Conservation (phyloP, 2,888 invertebrate genomes). For the Julus scandinavius region DNA sequence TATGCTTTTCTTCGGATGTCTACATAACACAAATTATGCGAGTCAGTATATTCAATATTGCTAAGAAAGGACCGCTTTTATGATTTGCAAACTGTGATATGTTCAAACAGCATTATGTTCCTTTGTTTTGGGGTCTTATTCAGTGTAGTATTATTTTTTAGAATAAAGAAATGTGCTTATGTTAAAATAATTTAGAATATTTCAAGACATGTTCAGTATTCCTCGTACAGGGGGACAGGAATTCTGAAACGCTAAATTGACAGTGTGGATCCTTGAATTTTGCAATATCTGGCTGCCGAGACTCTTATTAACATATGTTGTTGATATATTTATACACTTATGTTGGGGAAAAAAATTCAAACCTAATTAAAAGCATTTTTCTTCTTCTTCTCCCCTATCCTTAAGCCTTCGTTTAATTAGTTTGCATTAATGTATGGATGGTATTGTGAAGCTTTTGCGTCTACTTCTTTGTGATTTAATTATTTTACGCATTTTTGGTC, state of each 20-base stretch:
- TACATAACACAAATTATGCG: background rate
- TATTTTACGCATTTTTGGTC: background rate
- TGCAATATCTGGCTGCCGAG: conserved; percentile 3
- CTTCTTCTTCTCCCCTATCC: conserved; percentile 35
- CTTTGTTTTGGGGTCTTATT: too few relatives aligned
- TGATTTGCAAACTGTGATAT: background rate
- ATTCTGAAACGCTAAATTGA: too few relatives aligned
- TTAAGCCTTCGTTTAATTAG: background rate
- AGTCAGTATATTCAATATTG: background rate
- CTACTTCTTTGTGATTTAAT: background rate
- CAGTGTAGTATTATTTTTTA: too few relatives aligned
- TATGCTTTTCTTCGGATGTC: background rate
- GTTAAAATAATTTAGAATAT: too few relatives aligned
- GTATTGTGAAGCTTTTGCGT: background rate
- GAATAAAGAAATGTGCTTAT: too few relatives aligned
- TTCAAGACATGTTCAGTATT: too few relatives aligned
- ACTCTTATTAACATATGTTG: background rate
- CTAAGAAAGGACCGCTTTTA: background rate
- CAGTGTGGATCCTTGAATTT: background rate
- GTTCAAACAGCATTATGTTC: background rate
- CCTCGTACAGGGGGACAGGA: too few relatives aligned
- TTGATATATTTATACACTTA: background rate
- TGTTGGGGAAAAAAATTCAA: background rate
- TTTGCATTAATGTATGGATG: background rate
- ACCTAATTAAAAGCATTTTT: conserved; percentile 29